These are phyloP conservation scores for Pandemis corylana DNA, from an alignment of 2,888 invertebrate species.

Conservation along the genomic window DNA sequence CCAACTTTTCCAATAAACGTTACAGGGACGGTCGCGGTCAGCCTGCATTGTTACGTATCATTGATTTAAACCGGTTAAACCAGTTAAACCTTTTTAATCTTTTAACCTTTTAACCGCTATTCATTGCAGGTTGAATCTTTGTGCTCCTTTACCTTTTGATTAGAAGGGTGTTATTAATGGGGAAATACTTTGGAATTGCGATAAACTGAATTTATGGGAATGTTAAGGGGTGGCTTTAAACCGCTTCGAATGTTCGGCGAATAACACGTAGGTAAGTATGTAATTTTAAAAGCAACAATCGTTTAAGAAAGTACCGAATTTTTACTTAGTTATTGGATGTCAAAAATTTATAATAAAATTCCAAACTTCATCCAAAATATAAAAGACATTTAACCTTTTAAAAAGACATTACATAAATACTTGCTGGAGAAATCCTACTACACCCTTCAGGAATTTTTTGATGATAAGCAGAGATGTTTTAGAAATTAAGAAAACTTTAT, in stretches of 20 bases:
- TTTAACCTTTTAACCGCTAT: constrained; percentile 53
- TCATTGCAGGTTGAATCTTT: constrained; percentile 34
- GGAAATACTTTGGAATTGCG: constrained; percentile 3
- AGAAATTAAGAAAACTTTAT: no score
- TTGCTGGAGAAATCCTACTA: no score
- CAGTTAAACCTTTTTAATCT: constrained; percentile 63
- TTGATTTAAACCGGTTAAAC: constrained; percentile 63
- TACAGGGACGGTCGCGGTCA: constrained; percentile 67
- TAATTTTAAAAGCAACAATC: not conserved
- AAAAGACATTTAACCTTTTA: no score
- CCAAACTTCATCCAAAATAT: no score
- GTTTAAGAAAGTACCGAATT: no score
- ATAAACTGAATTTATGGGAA: constrained; percentile 23
- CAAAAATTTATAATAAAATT: no score
- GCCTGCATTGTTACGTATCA: constrained; percentile 71
- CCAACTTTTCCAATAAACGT: constrained; percentile 82
- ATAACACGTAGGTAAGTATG: not conserved
- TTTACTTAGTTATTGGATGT: no score
- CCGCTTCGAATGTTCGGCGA: not conserved
- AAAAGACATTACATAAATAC: no score
- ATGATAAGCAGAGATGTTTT: no score
- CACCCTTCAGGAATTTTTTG: no score
- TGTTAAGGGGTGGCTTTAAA: constrained; percentile 4
- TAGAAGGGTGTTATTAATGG: constrained; percentile 37
- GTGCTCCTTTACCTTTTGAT: constrained; percentile 31